Conservation (phyloP, 92 coral and sea anemone genomes). For the Palythoa heliodiscus region DNA sequence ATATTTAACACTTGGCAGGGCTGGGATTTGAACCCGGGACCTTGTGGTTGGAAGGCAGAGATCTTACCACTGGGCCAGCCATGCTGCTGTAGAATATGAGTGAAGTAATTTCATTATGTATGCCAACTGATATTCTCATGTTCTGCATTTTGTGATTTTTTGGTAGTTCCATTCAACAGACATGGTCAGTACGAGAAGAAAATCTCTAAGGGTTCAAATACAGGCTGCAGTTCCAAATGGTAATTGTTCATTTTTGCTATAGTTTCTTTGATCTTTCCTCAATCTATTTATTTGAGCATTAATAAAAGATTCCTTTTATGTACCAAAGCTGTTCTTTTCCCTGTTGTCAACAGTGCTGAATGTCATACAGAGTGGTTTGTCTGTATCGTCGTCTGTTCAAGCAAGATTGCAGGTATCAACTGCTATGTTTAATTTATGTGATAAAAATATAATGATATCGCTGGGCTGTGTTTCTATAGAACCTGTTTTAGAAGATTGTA, state of each 20-base stretch:
- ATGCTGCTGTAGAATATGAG: too few relatives aligned
- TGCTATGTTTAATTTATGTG: too few relatives aligned
- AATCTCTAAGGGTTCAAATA: conserved; percentile 75
- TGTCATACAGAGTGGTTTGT: conserved; percentile 62
- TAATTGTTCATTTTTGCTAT: background rate
- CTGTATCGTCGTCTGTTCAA: conserved; percentile 53
- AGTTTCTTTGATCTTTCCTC: background rate
- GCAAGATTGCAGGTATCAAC: conserved; percentile 70
- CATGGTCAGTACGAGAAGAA: conserved; percentile 65
- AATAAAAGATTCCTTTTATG: background rate
- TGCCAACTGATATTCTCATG: background rate
- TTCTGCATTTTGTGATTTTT: background rate
- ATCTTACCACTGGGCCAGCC: too few relatives aligned
- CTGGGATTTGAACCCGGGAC: too few relatives aligned
- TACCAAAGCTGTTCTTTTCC: background rate
- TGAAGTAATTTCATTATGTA: background rate
- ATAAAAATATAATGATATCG: too few relatives aligned
- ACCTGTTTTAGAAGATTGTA: too few relatives aligned
- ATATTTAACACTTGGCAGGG: too few relatives aligned
- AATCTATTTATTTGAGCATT: background rate
- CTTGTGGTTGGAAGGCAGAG: too few relatives aligned
- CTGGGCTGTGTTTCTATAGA: too few relatives aligned
- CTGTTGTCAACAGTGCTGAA: conserved; percentile 56
- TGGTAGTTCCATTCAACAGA: conserved; percentile 84
- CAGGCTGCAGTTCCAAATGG: conserved; percentile 77